These are phyloP conservation scores for Eidolon dupreanum DNA, from an alignment of 2,797 vertebrate genomes.

Conservation along the genomic window DNA sequence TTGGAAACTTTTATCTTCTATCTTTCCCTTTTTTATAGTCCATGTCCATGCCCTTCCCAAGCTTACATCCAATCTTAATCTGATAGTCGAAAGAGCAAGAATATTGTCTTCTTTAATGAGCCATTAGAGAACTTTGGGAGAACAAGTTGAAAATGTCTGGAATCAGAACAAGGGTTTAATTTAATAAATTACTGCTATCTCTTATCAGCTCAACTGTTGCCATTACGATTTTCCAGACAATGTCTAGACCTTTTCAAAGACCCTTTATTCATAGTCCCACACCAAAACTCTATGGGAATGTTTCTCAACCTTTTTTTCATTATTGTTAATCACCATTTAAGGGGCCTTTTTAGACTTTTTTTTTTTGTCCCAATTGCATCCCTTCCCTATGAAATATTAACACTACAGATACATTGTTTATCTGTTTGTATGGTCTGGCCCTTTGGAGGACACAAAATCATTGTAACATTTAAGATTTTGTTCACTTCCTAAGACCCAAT, in stretches of 20 bases:
- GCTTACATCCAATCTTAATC: neutral
- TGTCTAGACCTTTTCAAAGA: neutral
- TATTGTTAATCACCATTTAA: neutral
- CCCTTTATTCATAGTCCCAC: neutral
- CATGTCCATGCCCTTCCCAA: neutral
- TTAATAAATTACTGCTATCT: neutral
- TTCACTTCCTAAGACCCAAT: neutral
- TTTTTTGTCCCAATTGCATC: neutral
- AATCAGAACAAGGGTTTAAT: constrained; percentile 30
- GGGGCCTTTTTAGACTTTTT: neutral
- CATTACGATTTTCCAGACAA: constrained; percentile 3
- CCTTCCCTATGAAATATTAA: neutral
- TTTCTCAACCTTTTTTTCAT: neutral
- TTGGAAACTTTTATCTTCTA: neutral
- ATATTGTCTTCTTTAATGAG: neutral
- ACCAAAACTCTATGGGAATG: neutral
- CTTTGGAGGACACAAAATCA: neutral
- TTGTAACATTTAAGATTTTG: neutral
- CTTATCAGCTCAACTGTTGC: neutral
- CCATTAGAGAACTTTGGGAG: neutral
- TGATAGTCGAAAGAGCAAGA: neutral
- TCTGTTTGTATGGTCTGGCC: neutral
- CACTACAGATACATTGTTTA: neutral
- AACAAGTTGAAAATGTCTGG: neutral
- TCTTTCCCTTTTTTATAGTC: neutral